Evolutionary conservation across 2,888 invertebrate species (phyloP).

Genomic region (Lobophora halterata): DNA sequence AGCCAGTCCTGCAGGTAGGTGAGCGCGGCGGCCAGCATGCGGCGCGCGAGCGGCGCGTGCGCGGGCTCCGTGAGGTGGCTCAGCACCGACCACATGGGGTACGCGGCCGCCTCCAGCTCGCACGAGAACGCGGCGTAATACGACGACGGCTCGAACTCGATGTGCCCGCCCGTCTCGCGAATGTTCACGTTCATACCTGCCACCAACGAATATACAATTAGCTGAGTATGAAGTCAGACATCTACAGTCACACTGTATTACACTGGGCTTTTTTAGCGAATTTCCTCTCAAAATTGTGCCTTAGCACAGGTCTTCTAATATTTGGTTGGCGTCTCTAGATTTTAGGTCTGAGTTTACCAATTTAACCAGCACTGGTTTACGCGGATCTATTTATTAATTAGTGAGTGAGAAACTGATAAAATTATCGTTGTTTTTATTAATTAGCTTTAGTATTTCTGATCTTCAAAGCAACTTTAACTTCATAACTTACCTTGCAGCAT

Average conservation of each 20-base stretch:
- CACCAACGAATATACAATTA: neutral
- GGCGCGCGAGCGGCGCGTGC: slow-evolving; percentile 87
- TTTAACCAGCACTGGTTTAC: too few species aligned
- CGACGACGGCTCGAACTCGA: slow-evolving; percentile 97
- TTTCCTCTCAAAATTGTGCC: too few species aligned
- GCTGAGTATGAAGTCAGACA: too few species aligned
- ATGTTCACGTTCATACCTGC: slow-evolving; percentile 98
- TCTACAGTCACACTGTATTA: too few species aligned
- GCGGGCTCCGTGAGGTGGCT: slow-evolving; percentile 89
- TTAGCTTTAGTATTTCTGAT: too few species aligned
- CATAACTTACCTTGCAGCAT: slow-evolving; percentile 91
- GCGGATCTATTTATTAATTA: too few species aligned
- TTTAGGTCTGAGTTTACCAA: too few species aligned
- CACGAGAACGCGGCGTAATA: slow-evolving; percentile 99
- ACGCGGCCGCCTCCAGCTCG: slow-evolving; percentile 97
- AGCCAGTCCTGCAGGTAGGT: slow-evolving; percentile 93
- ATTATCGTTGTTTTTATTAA: too few species aligned
- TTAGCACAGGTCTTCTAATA: too few species aligned
- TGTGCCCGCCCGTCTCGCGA: slow-evolving; percentile 93
- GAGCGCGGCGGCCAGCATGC: slow-evolving; percentile 88
- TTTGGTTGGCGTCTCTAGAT: too few species aligned
- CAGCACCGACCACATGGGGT: slow-evolving; percentile 98
- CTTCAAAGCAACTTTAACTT: neutral
- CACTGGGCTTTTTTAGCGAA: too few species aligned
- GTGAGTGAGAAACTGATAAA: too few species aligned